Base-by-base conservation (phyloP, 2,888 invertebrate species). In the Scelioninae gen. 1 region DNA sequence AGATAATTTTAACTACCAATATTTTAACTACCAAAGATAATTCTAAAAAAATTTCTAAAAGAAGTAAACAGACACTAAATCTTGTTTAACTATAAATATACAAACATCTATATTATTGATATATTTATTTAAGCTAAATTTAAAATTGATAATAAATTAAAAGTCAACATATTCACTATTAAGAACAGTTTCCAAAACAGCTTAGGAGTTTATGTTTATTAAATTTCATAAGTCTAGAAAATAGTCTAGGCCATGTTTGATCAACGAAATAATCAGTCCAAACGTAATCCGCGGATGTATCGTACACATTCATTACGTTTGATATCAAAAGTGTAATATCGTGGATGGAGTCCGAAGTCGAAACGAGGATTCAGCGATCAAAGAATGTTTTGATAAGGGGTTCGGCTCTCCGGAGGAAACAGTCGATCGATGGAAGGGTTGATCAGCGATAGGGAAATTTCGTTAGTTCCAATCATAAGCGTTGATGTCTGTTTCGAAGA, bases 371-470 rank as follows among this genome's bases (percentile, higher is more conserved):
- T 86, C 85, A 86, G 86, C 86, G 88, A 87, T 86, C 87, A 86
- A 86, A 88, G 89, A 88, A 88, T 88, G 89, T 91, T 89, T 87
- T 90, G 91, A 91, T 89, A 90, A 91, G 90, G 90, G 89, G 88
- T 87, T 82, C 81, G 86, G 86, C 86, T 84, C 86, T 85, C 82
- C 84, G 87, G 86, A 88, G 88, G 87, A 90, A 88, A 88, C 88
- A 89, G 85, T 87, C 87, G 90, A 91, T 92, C 89, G 89, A 90
- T 90, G 89, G 84, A 91, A 90, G 90, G 91, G 90, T 88, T 89
- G 92, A 92, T 92, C 91, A 90, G 84, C 89, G 90, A 91, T 91
- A 91, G 91, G 90, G 90, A 91, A 91, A 91, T 91, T 91, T 90
- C 88, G 90, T 91, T 92, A 91, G 90, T 91, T 89, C 88, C 88